Evolutionary conservation across 2,888 invertebrate species (phyloP).

Genomic region (Celastrina argiolus): DNA sequence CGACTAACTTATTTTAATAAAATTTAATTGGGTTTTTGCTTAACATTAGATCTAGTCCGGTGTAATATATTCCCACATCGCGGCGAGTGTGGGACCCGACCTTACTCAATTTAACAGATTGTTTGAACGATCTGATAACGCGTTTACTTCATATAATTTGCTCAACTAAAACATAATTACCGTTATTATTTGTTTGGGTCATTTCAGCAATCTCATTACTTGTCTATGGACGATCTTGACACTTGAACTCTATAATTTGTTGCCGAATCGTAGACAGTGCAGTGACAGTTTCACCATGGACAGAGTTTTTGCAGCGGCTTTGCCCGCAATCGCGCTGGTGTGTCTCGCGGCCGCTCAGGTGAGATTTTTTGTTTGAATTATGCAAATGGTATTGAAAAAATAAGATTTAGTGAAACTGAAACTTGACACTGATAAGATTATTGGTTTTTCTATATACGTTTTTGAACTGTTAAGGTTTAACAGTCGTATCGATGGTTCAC

Average conservation of each 20-base stretch:
- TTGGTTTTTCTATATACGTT: neutral
- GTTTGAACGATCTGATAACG: conserved; percentile 7
- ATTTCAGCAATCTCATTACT: neutral
- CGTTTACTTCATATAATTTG: conserved; percentile 3
- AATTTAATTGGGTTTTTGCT: neutral
- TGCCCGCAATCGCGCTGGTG: conserved; percentile 45
- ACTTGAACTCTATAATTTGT: conserved; percentile 2
- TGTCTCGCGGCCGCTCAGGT: conserved; percentile 47
- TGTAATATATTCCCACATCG: neutral
- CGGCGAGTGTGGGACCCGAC: conserved; percentile 2
- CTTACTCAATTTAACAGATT: conserved; percentile 9
- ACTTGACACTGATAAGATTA: neutral
- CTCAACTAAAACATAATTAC: neutral
- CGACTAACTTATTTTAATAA: no score
- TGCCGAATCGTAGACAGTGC: conserved; percentile 4
- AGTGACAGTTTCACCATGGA: conserved; percentile 44
- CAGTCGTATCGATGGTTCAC: no score
- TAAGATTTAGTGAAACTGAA: neutral
- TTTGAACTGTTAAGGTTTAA: no score
- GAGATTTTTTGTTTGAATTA: conserved; percentile 33
- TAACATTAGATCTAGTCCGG: neutral
- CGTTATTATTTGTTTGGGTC: neutral
- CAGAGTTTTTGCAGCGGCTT: conserved; percentile 42
- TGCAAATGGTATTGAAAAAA: neutral
- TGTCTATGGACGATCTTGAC: conserved; percentile 10